Evolutionary conservation across 2,888 invertebrate species (phyloP).

Genomic region (Campoletis raptor): DNA sequence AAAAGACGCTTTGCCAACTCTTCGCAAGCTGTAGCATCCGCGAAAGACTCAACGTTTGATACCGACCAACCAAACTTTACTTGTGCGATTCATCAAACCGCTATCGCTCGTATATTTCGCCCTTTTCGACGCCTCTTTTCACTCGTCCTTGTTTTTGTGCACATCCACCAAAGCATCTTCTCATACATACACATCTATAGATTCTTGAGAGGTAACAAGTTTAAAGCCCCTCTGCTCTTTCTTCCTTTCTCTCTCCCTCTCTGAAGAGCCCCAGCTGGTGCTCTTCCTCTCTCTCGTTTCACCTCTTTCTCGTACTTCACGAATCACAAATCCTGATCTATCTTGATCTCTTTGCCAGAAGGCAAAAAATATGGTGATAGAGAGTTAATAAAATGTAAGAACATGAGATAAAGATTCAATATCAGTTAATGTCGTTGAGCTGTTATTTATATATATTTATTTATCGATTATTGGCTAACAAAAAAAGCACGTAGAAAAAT

Average conservation of each 20-base stretch:
- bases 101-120: constrained; percentile 80
- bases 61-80: constrained; percentile 70
- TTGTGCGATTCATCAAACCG: constrained; percentile 78
- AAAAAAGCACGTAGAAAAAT: not conserved
- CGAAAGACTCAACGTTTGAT: constrained; percentile 57
- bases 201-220: constrained; percentile 36
- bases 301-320: constrained; percentile 42
- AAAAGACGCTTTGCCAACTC: not conserved
- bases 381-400: constrained; percentile 30
- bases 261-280: not conserved
- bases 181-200: constrained; percentile 7
- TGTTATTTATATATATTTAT: constrained; percentile 6
- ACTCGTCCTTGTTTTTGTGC: constrained; percentile 23
- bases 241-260: not conserved
- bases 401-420: constrained; percentile 32
- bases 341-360: constrained; percentile 48
- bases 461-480: constrained; percentile 1
- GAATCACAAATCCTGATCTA: constrained; percentile 64
- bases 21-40: constrained; percentile 14
- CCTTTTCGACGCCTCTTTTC: constrained; percentile 60
- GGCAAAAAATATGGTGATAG: constrained; percentile 50
- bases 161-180: not conserved
- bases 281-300: not conserved
- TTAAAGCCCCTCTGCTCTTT: constrained; percentile 5
- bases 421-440: not conserved